These are phyloP conservation scores for Macrobrachium nipponense DNA, from an alignment of 1,140 invertebrate species.

Conservation along the genomic window DNA sequence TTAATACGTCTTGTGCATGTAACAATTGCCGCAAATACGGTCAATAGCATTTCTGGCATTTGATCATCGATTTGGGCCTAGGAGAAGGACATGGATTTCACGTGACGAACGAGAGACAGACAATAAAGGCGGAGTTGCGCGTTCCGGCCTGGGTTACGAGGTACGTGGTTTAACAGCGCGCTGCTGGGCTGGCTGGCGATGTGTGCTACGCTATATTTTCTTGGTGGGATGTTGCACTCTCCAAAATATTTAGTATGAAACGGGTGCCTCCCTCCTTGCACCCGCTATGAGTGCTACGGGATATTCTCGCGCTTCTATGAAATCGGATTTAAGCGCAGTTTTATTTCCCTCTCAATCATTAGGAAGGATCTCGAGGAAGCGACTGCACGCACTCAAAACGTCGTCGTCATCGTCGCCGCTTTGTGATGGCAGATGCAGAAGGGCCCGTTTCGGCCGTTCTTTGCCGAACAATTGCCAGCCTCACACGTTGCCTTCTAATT, in stretches of 20 bases:
- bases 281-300: background rate
- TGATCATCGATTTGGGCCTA: background rate
- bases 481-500: too few species aligned
- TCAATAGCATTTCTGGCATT: background rate
- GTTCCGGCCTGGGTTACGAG: slow-evolving; percentile 25
- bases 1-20: background rate
- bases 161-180: slow-evolving; percentile 21
- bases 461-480: too few species aligned
- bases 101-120: too few species aligned
- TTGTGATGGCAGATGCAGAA: too few species aligned
- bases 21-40: slow-evolving; percentile 1
- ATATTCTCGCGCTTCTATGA: background rate
- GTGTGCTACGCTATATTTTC: slow-evolving; percentile 53
- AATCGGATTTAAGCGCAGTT: background rate
- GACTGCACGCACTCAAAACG: too few species aligned
- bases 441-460: too few species aligned
- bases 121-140: slow-evolving; percentile 32
- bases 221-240: slow-evolving; percentile 48
- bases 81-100: too few species aligned
- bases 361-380: too few species aligned
- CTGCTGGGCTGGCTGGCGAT: background rate
- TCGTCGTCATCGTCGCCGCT: too few species aligned
- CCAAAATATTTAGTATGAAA: slow-evolving; percentile 49
- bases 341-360: too few species aligned
- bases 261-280: background rate